These are phyloP conservation scores for Cheilosia vernalis DNA, from an alignment of 2,888 invertebrate species.

Conservation along the genomic window DNA sequence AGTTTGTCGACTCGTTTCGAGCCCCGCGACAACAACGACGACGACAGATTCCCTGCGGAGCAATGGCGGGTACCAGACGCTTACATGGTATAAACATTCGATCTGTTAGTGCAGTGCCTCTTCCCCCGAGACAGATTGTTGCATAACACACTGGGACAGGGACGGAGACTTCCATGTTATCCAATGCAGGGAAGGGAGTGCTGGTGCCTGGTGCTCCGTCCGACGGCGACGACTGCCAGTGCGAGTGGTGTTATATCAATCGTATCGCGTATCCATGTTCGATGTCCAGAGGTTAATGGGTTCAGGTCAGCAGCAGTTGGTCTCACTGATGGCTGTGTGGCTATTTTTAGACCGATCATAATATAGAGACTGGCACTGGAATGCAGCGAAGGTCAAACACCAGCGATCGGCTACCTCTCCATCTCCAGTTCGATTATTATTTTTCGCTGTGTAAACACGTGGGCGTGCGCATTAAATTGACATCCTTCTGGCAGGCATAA, in stretches of 20 bases:
- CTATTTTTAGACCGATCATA: slow-evolving; percentile 53
- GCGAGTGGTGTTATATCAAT: slow-evolving; percentile 47
- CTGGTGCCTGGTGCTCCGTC: neutral
- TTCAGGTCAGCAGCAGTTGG: slow-evolving; percentile 58
- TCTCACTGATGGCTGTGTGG: neutral
- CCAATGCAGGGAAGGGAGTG: slow-evolving; percentile 27
- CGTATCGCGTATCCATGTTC: slow-evolving; percentile 48
- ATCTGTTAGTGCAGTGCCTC: slow-evolving; percentile 11
- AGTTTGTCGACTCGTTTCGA: slow-evolving; percentile 44
- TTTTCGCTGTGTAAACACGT: slow-evolving; percentile 21
- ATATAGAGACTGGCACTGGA: slow-evolving; percentile 24
- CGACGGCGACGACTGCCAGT: slow-evolving; percentile 8
- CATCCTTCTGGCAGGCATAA: slow-evolving; percentile 31
- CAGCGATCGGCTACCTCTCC: too few species aligned
- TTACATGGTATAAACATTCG: slow-evolving; percentile 40
- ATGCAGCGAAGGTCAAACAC: slow-evolving; percentile 53
- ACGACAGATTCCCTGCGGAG: slow-evolving; percentile 62
- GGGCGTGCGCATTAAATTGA: slow-evolving; percentile 54
- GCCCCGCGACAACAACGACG: slow-evolving; percentile 29
- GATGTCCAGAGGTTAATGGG: slow-evolving; percentile 69
- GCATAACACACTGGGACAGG: slow-evolving; percentile 22
- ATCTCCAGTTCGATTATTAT: slow-evolving; percentile 25
- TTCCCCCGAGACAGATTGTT: slow-evolving; percentile 25
- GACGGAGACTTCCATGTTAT: slow-evolving; percentile 33
- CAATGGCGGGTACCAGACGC: slow-evolving; percentile 35